phyloP scores from a whole-genome alignment of 2,113 vertebrate genomes.

The Poeciliopsis prolifica region DNA sequence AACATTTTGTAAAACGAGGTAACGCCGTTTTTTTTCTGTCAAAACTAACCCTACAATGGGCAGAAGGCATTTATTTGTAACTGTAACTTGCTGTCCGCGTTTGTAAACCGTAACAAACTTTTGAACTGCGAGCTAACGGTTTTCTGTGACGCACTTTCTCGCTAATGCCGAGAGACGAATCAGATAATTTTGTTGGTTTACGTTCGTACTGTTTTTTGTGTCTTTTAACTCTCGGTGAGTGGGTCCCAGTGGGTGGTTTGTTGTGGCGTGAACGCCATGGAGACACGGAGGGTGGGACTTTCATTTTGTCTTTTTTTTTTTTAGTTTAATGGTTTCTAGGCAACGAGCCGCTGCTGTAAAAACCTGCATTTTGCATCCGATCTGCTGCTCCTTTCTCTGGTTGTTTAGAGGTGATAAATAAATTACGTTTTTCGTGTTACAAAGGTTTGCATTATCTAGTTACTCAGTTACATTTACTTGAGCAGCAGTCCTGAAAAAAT shows the following conservation, averaged over 20 bases:
- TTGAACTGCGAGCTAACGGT: conserved; percentile 1
- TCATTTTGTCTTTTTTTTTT: conserved; percentile 25
- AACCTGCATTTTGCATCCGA: background rate
- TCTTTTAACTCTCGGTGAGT: too few relatives aligned
- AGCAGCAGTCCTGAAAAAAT: too few relatives aligned
- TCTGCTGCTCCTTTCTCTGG: background rate
- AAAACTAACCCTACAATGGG: background rate
- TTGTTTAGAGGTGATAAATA: background rate
- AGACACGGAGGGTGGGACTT: conserved; percentile 55
- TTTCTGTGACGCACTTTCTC: background rate
- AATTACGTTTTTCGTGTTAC: background rate
- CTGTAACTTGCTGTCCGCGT: background rate
- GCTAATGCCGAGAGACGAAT: background rate
- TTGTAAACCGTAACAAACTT: conserved; percentile 24
- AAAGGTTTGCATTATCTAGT: too few relatives aligned
- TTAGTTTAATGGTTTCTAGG: conserved; percentile 73
- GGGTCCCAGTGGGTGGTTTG: conserved; percentile 35
- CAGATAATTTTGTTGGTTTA: too few relatives aligned
- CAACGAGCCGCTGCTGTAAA: conserved; percentile 45
- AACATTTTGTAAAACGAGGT: background rate
- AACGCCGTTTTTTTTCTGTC: background rate
- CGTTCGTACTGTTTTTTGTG: background rate
- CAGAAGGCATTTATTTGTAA: background rate
- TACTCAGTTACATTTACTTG: too few relatives aligned
- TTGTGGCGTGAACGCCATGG: conserved; percentile 61